A percentile compares a stretch with the other conserved stretches of the same genome.
phyloP scores from a whole-genome alignment of 2,113 vertebrate species.

The Puffinus mauretanicus region DNA sequence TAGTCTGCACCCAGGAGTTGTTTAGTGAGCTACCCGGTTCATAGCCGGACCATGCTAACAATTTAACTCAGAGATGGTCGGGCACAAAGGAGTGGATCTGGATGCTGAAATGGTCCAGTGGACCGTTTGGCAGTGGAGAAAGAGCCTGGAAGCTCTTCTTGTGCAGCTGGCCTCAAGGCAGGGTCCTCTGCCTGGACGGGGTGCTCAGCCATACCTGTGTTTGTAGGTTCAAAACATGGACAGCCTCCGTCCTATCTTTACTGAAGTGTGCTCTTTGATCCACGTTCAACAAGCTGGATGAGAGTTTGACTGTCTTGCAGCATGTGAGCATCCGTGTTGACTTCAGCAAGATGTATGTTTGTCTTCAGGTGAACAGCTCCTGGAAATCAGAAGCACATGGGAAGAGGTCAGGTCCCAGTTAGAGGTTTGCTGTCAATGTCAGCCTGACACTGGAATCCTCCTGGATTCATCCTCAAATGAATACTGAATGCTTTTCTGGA shows the following conservation, averaged over 20 bases:
- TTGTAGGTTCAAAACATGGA: neutral
- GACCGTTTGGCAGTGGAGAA: neutral
- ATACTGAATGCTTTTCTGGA: neutral
- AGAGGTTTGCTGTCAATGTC: neutral
- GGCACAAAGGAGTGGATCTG: neutral
- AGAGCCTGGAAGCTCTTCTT: neutral
- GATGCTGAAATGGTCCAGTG: neutral
- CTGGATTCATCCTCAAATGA: neutral
- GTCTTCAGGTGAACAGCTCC: neutral
- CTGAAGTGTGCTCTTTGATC: neutral
- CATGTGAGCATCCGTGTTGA: neutral
- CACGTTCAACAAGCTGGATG: accelerated
- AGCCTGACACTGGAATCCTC: neutral
- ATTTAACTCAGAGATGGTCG: neutral
- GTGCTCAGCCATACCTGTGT: neutral
- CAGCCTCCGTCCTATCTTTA: neutral
- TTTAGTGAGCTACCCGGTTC: neutral
- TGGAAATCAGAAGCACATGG: neutral
- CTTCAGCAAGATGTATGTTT: neutral
- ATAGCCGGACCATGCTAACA: neutral
- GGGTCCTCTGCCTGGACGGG: accelerated
- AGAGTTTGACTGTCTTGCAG: neutral
- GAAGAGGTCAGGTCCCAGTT: neutral
- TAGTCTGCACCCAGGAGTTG: neutral
- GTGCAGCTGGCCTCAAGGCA: neutral